Evolutionary conservation across 2,113 vertebrate genomes (phyloP).

Genomic region (Callospermophilus lateralis): DNA sequence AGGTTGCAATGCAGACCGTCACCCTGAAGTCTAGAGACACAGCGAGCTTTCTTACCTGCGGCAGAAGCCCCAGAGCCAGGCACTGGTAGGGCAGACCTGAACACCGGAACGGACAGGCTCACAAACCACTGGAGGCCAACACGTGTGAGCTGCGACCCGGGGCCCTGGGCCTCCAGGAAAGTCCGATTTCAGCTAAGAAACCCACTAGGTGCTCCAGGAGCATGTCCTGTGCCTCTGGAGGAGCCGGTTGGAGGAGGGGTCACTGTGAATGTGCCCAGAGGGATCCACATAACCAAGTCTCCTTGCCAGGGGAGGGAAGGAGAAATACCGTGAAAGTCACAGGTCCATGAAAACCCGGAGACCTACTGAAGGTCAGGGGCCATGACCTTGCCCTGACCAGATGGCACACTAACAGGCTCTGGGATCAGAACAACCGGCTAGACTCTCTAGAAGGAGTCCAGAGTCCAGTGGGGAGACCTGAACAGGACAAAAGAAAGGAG

Average conservation of each 20-base stretch:
- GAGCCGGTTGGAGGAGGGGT: not conserved
- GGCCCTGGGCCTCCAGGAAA: no score
- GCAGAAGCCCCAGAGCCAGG: not conserved
- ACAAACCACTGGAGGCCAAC: not conserved
- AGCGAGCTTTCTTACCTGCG: not conserved
- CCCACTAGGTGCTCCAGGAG: not conserved
- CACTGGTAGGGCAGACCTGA: not conserved
- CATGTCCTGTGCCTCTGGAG: not conserved
- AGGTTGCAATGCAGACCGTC: not conserved
- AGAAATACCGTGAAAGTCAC: not conserved
- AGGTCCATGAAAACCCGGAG: not conserved
- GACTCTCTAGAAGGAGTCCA: not conserved
- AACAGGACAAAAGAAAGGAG: not conserved
- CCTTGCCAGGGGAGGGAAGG: not conserved
- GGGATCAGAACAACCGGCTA: not conserved
- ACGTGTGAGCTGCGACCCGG: not conserved
- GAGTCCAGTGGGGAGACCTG: not conserved
- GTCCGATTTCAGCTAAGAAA: not conserved
- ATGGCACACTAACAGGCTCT: not conserved
- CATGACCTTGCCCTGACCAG: rapidly evolving
- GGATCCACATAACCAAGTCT: not conserved
- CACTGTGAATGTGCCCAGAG: not conserved
- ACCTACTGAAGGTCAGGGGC: not conserved
- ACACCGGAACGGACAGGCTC: not conserved
- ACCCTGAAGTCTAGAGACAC: not conserved